Evolutionary conservation across 2,797 vertebrate species (phyloP), one percentile per base, ranked within the genome.

Genomic region (Chelidonichthys spinosus): DNA sequence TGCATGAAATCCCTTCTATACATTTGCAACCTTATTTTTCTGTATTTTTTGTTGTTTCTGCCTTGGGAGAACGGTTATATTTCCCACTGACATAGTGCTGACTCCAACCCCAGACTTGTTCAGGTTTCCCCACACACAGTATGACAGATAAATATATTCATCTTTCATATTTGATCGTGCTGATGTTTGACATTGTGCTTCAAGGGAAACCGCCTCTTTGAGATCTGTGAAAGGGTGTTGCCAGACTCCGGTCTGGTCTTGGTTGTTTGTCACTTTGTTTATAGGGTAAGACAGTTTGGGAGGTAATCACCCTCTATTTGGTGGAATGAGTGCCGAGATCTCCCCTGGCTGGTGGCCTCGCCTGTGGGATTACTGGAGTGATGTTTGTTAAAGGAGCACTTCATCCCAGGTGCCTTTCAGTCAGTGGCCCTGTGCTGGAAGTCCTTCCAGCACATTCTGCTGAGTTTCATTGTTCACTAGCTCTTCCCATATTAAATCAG

Each of bases 341-440:
- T 73, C 68, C 64, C 37, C 73, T 35, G 63, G 73, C 60, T 11
- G 60, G 15, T 54, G 44, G 50, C 72, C 63, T 74, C 4, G 0
- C 74, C 25, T 79, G 70, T 43, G 71, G 50, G 74, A 54, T 79
- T 40, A 72, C 59, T 73, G 81, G 39, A 80, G 79, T 53, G 52
- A 78, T 79, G 43, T 56, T 76, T 74, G 74, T 66, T 53, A 46
- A 74, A 78, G 63, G 64, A 62, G 37, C 76, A 65, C 63, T 72
- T 46, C 40, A 67, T 76, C 74, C 59, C 74, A 76, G 72, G 79
- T 81, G 35, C 78, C 72, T 62, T 42, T 76, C 78, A 82, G 86
- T 83, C 78, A 78, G 52, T 89, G 79, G 90, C 81, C 79, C 78
- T 15, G 50, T 11, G 25, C 74, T 83, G 33, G 63, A 79, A 81